Percentiles rank a stretch among this genome's conserved stretches.
Conservation (phyloP, 2,888 invertebrate species). For the Tachina lurida region DNA sequence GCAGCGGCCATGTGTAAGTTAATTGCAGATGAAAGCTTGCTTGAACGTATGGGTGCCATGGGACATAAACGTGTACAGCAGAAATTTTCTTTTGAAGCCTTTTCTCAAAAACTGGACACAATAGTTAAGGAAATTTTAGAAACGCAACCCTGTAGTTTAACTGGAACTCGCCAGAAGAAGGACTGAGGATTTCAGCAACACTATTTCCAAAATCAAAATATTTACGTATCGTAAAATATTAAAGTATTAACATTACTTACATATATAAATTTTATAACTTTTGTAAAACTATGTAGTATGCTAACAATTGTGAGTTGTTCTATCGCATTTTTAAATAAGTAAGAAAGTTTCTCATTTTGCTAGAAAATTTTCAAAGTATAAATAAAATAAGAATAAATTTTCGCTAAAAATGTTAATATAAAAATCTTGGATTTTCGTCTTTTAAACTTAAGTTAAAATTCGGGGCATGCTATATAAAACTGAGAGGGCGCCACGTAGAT, state of each 20-base stretch:
- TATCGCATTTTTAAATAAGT: too few relatives aligned
- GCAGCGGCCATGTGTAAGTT: constrained; percentile 89
- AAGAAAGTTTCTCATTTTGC: too few relatives aligned
- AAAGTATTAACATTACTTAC: not conserved
- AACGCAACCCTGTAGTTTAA: not conserved
- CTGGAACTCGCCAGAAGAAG: constrained; percentile 29
- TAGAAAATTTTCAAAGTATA: too few relatives aligned
- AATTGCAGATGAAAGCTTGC: constrained; percentile 85
- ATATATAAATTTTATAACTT: too few relatives aligned
- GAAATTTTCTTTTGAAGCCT: constrained; percentile 93
- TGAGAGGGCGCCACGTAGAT: too few relatives aligned
- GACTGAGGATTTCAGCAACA: not conserved
- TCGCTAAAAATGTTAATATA: too few relatives aligned
- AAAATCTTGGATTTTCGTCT: too few relatives aligned
- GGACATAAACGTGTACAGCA: constrained; percentile 90
- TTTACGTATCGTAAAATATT: not conserved
- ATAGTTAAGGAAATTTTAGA: constrained; percentile 74
- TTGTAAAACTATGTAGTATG: too few relatives aligned
- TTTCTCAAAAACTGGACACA: constrained; percentile 87
- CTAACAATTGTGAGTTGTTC: too few relatives aligned
- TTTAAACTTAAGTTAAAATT: too few relatives aligned
- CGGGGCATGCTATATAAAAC: too few relatives aligned
- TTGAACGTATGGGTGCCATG: constrained; percentile 88
- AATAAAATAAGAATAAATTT: too few relatives aligned
- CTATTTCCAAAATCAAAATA: not conserved